Conservation (phyloP, 2,797 vertebrate genomes). For the Sebastes wilsoni region DNA sequence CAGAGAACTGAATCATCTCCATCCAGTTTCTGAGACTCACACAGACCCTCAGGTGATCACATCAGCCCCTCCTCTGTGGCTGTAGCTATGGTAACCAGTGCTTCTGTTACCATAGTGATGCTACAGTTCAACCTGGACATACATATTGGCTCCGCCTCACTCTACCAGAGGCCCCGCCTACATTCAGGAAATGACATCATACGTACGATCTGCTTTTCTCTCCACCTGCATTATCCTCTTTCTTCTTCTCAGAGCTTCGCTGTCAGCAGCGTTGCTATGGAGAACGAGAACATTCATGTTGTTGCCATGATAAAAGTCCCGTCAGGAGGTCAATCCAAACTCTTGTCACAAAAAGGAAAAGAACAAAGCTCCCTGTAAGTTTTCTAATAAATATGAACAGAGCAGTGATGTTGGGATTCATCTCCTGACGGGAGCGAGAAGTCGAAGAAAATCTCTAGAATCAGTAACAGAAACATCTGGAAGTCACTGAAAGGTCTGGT, state of each 20-base stretch:
- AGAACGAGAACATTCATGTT: neutral
- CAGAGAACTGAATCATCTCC: neutral
- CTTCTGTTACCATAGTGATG: neutral
- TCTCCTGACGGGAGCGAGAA: neutral
- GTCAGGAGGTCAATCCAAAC: neutral
- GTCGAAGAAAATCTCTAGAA: neutral
- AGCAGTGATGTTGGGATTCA: neutral
- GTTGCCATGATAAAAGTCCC: neutral
- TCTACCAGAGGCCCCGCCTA: conserved; percentile 14
- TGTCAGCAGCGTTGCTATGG: neutral
- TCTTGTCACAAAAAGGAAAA: neutral
- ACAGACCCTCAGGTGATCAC: neutral
- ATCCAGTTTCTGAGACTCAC: neutral
- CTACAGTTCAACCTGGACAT: neutral
- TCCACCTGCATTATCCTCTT: neutral
- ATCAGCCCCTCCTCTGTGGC: neutral
- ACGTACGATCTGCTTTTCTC: conserved; percentile 8
- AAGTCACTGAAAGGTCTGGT: neutral
- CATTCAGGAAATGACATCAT: conserved; percentile 54
- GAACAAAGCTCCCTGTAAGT: neutral
- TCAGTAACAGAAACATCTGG: conserved; percentile 28
- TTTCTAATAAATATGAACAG: conserved; percentile 13
- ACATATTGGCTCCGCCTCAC: neutral
- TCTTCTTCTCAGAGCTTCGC: neutral
- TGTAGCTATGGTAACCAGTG: neutral